Percentiles rank a stretch among this genome's conserved stretches.
phyloP scores from a whole-genome alignment of 2,888 invertebrate genomes.

The Spodoptera littoralis region DNA sequence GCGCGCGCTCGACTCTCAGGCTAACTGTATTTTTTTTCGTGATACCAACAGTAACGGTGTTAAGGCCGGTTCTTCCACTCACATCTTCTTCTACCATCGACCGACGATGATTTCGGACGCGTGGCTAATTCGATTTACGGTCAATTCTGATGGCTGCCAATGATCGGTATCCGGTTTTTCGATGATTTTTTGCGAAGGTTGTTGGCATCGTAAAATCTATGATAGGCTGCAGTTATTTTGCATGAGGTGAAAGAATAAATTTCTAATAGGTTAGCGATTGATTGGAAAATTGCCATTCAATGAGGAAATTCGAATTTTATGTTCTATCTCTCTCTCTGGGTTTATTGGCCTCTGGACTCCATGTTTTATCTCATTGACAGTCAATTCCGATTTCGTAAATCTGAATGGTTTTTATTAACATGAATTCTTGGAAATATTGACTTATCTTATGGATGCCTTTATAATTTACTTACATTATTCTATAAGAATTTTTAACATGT shows the following conservation, averaged over 20 bases:
- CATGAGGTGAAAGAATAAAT: slow-evolving; percentile 50
- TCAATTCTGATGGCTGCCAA: slow-evolving; percentile 56
- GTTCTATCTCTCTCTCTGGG: slow-evolving; percentile 8
- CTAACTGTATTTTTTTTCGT: slow-evolving; percentile 88
- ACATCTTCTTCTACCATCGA: slow-evolving; percentile 69
- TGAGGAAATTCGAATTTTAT: slow-evolving; percentile 26
- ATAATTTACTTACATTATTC: too few relatives aligned
- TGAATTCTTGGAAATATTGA: not conserved
- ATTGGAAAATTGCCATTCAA: slow-evolving; percentile 39
- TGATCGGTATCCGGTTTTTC: slow-evolving; percentile 51
- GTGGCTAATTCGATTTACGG: slow-evolving; percentile 64
- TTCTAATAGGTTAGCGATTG: slow-evolving; percentile 26
- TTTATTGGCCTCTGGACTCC: slow-evolving; percentile 17
- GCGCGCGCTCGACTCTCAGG: slow-evolving; percentile 72
- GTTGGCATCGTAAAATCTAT: slow-evolving; percentile 48
- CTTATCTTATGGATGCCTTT: not conserved
- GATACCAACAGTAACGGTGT: slow-evolving; percentile 83
- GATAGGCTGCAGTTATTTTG: slow-evolving; percentile 56
- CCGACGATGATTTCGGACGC: slow-evolving; percentile 68
- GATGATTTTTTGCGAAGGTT: slow-evolving; percentile 49
- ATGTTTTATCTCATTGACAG: not conserved
- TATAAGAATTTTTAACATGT: too few relatives aligned
- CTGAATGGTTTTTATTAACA: not conserved
- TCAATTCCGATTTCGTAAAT: slow-evolving; percentile 11
- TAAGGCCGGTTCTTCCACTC: slow-evolving; percentile 76